Percentiles rank a stretch among this genome's conserved stretches.
These are phyloP conservation scores for Phocoena sinus DNA, from an alignment of 2,113 vertebrate genomes.

Conservation along the genomic window DNA sequence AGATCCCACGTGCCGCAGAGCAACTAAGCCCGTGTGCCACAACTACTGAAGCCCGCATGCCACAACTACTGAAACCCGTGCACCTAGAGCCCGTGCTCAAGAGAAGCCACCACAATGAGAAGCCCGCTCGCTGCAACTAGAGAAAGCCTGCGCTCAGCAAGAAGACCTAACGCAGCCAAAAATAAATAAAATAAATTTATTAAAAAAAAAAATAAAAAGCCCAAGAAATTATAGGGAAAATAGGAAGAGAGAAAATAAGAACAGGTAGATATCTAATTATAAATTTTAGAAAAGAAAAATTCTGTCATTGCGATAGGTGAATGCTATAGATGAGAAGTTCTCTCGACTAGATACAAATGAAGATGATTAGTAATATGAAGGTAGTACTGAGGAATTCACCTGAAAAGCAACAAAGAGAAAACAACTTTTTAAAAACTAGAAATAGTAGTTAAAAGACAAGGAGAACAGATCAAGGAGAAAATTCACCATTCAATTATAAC, in stretches of 20 bases:
- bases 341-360: not conserved
- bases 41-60: no score
- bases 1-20: no score
- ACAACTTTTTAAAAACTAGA: not conserved
- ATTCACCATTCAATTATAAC: not conserved
- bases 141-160: no score
- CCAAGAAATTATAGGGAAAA: not conserved
- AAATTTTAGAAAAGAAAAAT: not conserved
- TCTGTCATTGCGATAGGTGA: not conserved
- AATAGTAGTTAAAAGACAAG: not conserved
- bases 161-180: no score
- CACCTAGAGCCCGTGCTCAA: no score
- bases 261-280: not conserved
- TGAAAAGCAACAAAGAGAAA: not conserved
- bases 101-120: no score
- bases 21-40: no score
- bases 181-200: no score
- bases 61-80: no score
- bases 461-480: not conserved
- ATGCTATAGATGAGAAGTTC: not conserved
- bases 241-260: not conserved
- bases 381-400: not conserved
- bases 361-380: not conserved
- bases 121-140: no score
- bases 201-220: no score